Base-by-base conservation (phyloP, 1,140 invertebrate genomes). In the Acromyrmex echinatior region DNA sequence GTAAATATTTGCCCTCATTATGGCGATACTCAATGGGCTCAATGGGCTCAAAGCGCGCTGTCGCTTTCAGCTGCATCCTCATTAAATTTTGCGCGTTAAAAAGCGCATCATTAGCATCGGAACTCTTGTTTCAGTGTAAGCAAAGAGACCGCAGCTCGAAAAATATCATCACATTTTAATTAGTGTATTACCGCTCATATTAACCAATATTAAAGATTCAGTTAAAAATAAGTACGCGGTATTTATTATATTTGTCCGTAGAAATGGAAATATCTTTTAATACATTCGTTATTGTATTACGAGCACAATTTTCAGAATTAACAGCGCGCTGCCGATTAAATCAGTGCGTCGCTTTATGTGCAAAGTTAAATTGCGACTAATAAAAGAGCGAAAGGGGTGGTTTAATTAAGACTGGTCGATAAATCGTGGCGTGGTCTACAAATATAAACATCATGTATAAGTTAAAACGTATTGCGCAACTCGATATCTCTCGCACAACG, bases 21-120 rank as follows among this genome's bases (percentile, higher is more conserved):
- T n/a, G 31, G n/a, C 63, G 7, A 10, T n/a, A 71, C 49, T 66
- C 78, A 62, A n/a, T 56, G 39, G 39, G 18, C 49, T 66, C 78
- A 62, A n/a, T 56, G 39, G 39, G 18, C 51, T 84, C 70, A 74
- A 84, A 84, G 70, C 25, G 25, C 56, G 39, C 56, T 62, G 58
- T 9, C 25, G 66, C 74, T 77, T 49, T 77, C 58, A 45, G 74
- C 25, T 35, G 35, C n/a, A 63, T 73, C 7, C 53, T 82, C 66
- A 60, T 82, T 73, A 82, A 82, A 82, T 73, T 82, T 82, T 71
- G 39, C 56, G 14, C 80, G 31, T 56, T 68, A 60, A 82, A 82
- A 49, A 62, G 35, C 66, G 45, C 66, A 49, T n/a, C 39, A 56
- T 63, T 53, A 45, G 3, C 39, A 73, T 45, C 25, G 35, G 70